Evolutionary conservation across 1,140 invertebrate species (phyloP).

Genomic region (Ceratitis capitata): DNA sequence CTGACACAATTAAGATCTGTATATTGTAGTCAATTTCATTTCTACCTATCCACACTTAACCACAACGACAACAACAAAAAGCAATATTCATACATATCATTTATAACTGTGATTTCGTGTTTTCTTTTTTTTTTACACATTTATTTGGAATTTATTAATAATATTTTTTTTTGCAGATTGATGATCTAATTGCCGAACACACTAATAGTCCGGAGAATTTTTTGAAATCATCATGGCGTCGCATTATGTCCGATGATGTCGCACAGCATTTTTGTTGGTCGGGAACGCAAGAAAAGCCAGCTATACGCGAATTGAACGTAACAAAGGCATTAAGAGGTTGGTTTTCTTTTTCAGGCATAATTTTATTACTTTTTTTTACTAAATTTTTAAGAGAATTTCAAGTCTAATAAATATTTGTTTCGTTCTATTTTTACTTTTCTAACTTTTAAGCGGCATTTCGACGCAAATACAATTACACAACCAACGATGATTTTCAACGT

Average conservation of each 20-base stretch:
- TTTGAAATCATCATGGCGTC: constrained; percentile 10
- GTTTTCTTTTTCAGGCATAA: background rate
- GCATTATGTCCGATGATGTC: constrained; percentile 1
- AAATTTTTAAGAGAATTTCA: background rate
- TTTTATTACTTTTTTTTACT: no score
- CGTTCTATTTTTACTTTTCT: background rate
- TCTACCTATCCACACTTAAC: no score
- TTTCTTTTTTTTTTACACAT: background rate
- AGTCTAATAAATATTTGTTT: background rate
- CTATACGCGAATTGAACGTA: background rate
- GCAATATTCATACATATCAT: no score
- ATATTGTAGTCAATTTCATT: no score
- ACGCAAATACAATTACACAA: background rate
- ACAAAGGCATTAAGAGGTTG: background rate
- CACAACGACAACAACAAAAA: no score
- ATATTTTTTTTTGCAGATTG: background rate
- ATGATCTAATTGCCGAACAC: background rate
- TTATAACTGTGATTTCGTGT: no score
- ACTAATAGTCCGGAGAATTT: background rate
- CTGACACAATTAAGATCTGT: no score
- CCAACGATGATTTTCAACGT: background rate
- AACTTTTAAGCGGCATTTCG: background rate
- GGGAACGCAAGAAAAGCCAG: background rate
- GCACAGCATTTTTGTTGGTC: constrained; percentile 4
- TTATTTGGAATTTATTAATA: background rate